phyloP scores from a whole-genome alignment of 2,113 vertebrate genomes.

The Ceratotherium simum region DNA sequence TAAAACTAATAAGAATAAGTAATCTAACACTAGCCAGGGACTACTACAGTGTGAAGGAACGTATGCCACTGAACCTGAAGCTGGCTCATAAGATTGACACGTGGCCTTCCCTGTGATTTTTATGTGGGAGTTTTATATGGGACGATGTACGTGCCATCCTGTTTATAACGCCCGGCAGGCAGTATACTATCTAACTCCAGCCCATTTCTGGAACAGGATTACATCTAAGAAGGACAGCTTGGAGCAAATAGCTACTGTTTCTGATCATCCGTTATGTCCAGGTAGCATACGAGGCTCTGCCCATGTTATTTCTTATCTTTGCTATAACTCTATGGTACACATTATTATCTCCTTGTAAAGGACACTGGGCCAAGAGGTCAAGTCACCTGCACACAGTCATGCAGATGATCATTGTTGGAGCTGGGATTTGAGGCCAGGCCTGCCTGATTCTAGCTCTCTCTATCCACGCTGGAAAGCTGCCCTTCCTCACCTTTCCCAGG shows the following conservation, averaged over 20 bases:
- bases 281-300: fast-evolving
- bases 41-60: neutral
- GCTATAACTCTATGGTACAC: neutral
- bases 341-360: neutral
- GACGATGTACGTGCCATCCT: too few species aligned
- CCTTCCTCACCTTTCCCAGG: neutral
- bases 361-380: neutral
- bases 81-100: fast-evolving
- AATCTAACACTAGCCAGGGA: neutral
- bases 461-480: neutral
- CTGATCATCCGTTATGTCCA: neutral
- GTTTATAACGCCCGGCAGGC: fast-evolving
- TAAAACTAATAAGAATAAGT: neutral
- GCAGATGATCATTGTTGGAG: fast-evolving
- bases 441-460: neutral
- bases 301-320: neutral
- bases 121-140: neutral
- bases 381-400: neutral
- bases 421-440: neutral
- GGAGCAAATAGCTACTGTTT: neutral
- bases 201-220: neutral
- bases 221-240: neutral
- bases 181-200: fast-evolving
- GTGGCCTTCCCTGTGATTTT: fast-evolving
- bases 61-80: fast-evolving